Base-by-base conservation (phyloP, 1,140 invertebrate species). In the Sinella curviseta region DNA sequence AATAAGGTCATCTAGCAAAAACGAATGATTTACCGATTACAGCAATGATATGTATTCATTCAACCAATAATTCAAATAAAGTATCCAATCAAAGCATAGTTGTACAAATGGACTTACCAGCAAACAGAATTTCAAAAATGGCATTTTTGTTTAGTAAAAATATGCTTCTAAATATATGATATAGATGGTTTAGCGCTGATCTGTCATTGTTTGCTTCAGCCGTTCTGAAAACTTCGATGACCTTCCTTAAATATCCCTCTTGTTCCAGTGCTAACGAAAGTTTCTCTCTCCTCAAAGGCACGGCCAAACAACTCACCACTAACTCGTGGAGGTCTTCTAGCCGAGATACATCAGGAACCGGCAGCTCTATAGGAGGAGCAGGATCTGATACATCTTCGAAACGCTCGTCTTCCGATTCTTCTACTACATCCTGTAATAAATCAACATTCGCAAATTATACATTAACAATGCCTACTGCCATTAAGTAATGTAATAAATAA, bases 81-180 rank as follows among this genome's bases (percentile, higher is more conserved):
- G 33, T 54, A 0, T n/a, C 8, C 24, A 24, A 65, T 65, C 8
- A 65, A 65, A 65, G 24, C 8, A 81, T 24, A 73, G 74, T 12
- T 60, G 36, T 12, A 78, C 39, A 70, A 48, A 48, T 48, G 4
- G 39, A 84, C 84, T 80, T 84, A 89, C 86, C 87, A 83, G 91
- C 92, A 89, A 99, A 98, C 93, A 99, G 96, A 81, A 98, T 95
- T 87, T 99, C 97, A 87, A 99, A 97, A 12, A 99, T 88, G 54
- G 94, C 93, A 87, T 97, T 99, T 87, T 97, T 98, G 87, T 99
- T 99, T 48, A 99, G 90, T 86, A 99, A 90, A 88, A 99, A 99
- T 87, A 99, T 95, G 89, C 97, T 99, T 89, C 98, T 98, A 86
- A 99, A 97, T 86, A 99, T 99, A 86, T 99, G 95, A 86, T 97